Base-by-base conservation (phyloP, 2,888 invertebrate genomes). In the Eueremaeus valkanovi region DNA sequence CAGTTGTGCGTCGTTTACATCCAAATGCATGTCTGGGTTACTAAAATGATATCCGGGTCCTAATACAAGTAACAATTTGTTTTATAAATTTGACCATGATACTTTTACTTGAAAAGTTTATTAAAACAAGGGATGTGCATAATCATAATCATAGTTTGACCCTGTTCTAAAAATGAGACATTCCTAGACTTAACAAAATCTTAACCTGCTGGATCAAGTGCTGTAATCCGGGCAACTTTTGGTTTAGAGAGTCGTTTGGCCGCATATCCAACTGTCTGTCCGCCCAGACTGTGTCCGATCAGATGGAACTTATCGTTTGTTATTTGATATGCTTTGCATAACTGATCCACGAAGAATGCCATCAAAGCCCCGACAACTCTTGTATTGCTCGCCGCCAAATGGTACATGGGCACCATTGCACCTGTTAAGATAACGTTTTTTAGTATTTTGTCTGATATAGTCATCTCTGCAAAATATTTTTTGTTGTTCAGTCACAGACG, bases 121-220 rank as follows among this genome's bases (percentile, higher is more conserved):
- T n/a, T n/a, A n/a, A n/a, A n/a, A n/a, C n/a, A n/a, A n/a, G n/a
- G n/a, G n/a, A n/a, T n/a, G n/a, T n/a, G n/a, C n/a, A n/a, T n/a
- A n/a, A n/a, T n/a, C n/a, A n/a, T n/a, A n/a, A n/a, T n/a, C n/a
- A n/a, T n/a, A n/a, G n/a, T n/a, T n/a, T n/a, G n/a, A n/a, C n/a
- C n/a, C n/a, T n/a, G n/a, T n/a, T n/a, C n/a, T n/a, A n/a, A n/a
- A n/a, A n/a, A n/a, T n/a, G n/a, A n/a, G n/a, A n/a, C n/a, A n/a
- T n/a, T n/a, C n/a, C n/a, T n/a, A n/a, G n/a, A n/a, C n/a, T n/a
- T n/a, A n/a, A n/a, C n/a, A n/a, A n/a, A n/a, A n/a, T n/a, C n/a
- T n/a, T n/a, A n/a, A 42, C 70, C 70, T n/a, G 70, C 70, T 13
- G 70, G 70, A 70, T 70, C 70, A 1, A 70, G 21, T 18, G 33